Conservation (phyloP, 2,113 vertebrate species). For the Pyrgilauda ruficollis region DNA sequence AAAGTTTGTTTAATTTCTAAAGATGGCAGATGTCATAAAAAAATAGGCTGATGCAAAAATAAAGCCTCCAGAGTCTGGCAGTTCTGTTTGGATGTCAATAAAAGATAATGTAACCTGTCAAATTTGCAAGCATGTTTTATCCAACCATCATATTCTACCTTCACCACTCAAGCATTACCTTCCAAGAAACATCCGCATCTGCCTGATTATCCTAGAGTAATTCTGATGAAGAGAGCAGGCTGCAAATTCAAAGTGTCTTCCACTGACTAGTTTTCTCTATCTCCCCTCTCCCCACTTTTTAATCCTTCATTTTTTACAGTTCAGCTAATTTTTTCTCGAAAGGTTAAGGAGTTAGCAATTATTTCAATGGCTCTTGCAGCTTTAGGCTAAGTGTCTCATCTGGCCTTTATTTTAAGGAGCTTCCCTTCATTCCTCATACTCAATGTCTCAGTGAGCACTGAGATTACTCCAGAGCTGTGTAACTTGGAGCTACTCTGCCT, state of each 20-base stretch:
- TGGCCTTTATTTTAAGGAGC: conserved; percentile 41
- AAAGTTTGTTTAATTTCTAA: conserved; percentile 63
- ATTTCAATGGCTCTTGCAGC: conserved; percentile 34
- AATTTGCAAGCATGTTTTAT: conserved; percentile 60
- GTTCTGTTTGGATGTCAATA: conserved; percentile 59
- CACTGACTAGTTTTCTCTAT: background rate
- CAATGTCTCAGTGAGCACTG: background rate
- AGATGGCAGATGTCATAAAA: conserved; percentile 56
- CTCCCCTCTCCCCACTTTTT: background rate
- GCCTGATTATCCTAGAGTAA: conserved; percentile 64
- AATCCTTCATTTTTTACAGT: conserved; percentile 34
- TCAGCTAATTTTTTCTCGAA: conserved; percentile 53
- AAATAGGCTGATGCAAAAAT: conserved; percentile 45
- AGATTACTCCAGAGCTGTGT: background rate
- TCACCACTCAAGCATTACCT: conserved; percentile 55
- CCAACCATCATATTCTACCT: conserved; percentile 39
- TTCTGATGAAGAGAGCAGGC: conserved; percentile 61
- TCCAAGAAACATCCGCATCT: conserved; percentile 64
- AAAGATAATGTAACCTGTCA: conserved; percentile 68
- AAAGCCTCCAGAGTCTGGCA: conserved; percentile 54
- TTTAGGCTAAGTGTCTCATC: conserved; percentile 38
- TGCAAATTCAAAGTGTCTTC: conserved; percentile 58
- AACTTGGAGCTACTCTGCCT: background rate
- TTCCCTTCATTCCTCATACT: background rate
- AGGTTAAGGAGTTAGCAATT: conserved; percentile 64